Percentiles rank a stretch among this genome's conserved stretches.
These are phyloP conservation scores for Chouioia cunea DNA, from an alignment of 2,888 invertebrate genomes.

Conservation along the genomic window DNA sequence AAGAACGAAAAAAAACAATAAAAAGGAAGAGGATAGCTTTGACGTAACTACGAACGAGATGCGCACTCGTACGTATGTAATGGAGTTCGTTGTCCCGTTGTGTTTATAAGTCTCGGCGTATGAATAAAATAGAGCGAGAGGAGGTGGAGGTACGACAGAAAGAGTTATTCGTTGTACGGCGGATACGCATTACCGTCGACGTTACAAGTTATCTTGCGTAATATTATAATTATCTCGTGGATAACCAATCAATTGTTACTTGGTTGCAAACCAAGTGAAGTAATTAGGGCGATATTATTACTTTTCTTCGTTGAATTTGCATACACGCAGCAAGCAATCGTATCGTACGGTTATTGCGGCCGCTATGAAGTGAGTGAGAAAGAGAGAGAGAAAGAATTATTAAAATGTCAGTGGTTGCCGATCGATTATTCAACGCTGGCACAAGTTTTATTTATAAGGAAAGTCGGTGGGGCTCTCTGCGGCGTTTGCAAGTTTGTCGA, in stretches of 20 bases:
- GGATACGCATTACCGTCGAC: constrained; percentile 56
- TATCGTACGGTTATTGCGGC: too few species aligned
- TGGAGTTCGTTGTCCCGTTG: constrained; percentile 40
- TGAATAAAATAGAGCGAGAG: constrained; percentile 54
- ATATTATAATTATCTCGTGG: constrained; percentile 64
- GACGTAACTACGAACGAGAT: constrained; percentile 19
- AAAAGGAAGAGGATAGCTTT: not conserved
- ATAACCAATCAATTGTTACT: too few species aligned
- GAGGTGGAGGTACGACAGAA: constrained; percentile 4
- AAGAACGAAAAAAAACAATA: not conserved
- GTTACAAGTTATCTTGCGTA: constrained; percentile 58
- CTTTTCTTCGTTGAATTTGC: too few species aligned
- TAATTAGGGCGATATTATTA: constrained; percentile 21
- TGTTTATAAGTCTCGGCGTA: constrained; percentile 45
- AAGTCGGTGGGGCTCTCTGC: too few species aligned
- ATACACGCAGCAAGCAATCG: too few species aligned
- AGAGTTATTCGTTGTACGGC: not conserved
- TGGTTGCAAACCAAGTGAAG: too few species aligned
- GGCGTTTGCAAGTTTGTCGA: too few species aligned
- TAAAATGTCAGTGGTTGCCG: too few species aligned
- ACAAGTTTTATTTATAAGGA: too few species aligned
- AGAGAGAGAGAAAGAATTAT: constrained; percentile 16
- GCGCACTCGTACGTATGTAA: constrained; percentile 2
- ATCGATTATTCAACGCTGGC: too few species aligned
- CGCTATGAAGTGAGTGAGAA: too few species aligned